Conservation (phyloP, 2,113 vertebrate genomes). For the Tyrannus savana region DNA sequence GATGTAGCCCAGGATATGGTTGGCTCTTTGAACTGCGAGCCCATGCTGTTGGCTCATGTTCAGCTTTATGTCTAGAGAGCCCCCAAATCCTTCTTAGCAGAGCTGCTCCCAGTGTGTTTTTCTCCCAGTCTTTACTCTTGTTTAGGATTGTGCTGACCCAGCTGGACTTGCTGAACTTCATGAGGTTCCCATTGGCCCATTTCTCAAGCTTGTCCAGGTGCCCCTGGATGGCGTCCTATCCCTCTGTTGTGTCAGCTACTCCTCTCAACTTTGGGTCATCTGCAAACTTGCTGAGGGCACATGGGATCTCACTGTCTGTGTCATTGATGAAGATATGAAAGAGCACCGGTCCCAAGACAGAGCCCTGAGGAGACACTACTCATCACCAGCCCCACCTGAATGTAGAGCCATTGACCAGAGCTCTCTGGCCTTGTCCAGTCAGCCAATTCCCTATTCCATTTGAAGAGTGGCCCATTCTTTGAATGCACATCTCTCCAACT, state of each 20-base stretch:
- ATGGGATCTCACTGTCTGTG: background rate
- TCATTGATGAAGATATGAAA: background rate
- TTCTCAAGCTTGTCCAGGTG: background rate
- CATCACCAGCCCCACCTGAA: background rate
- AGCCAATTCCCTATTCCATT: background rate
- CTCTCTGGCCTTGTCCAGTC: background rate
- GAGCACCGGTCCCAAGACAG: background rate
- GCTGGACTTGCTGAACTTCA: background rate
- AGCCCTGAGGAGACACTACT: background rate
- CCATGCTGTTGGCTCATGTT: background rate
- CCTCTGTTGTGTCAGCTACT: background rate
- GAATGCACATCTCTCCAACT: background rate
- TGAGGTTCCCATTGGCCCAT: background rate
- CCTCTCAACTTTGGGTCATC: background rate
- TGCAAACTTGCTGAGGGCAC: background rate
- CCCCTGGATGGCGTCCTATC: background rate
- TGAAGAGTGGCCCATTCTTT: background rate
- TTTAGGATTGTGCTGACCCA: background rate
- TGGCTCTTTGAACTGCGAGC: background rate
- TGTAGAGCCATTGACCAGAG: background rate
- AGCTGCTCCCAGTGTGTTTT: background rate
- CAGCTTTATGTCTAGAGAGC: background rate
- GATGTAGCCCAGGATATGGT: background rate
- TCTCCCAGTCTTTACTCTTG: background rate
- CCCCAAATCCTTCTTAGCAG: background rate